Evolutionary conservation across 2,888 invertebrate species (phyloP).

Genomic region (Pristionchus mayeri): DNA sequence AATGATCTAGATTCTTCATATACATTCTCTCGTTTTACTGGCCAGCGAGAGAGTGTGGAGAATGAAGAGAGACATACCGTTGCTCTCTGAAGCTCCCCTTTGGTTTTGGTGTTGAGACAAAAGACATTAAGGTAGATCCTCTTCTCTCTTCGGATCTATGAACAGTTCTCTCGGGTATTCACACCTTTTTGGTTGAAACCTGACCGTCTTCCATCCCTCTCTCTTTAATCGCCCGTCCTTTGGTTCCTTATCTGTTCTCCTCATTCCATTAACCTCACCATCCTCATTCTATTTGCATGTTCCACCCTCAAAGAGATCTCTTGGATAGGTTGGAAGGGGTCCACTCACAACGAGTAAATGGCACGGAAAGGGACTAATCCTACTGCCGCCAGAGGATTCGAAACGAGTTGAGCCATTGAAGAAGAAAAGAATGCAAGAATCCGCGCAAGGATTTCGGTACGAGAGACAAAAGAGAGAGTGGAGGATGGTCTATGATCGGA

Average conservation of each 20-base stretch:
- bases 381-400: background rate
- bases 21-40: background rate
- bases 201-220: background rate
- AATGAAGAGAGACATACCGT: too few species aligned
- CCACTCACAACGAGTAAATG: background rate
- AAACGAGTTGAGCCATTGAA: background rate
- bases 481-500: background rate
- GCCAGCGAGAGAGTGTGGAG: too few species aligned
- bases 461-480: background rate
- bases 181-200: background rate
- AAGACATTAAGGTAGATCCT: background rate
- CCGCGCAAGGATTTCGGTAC: background rate
- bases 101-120: background rate
- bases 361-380: background rate
- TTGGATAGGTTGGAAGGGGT: background rate
- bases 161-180: background rate
- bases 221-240: background rate
- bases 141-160: background rate
- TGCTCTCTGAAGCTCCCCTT: too few species aligned
- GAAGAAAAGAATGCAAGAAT: background rate
- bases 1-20: too few species aligned
- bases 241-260: constrained; percentile 5
- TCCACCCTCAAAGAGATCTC: background rate
- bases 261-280: background rate
- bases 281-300: constrained; percentile 35